Base-by-base conservation (phyloP, 2,113 vertebrate species). In the Cynoglossus semilaevis region DNA sequence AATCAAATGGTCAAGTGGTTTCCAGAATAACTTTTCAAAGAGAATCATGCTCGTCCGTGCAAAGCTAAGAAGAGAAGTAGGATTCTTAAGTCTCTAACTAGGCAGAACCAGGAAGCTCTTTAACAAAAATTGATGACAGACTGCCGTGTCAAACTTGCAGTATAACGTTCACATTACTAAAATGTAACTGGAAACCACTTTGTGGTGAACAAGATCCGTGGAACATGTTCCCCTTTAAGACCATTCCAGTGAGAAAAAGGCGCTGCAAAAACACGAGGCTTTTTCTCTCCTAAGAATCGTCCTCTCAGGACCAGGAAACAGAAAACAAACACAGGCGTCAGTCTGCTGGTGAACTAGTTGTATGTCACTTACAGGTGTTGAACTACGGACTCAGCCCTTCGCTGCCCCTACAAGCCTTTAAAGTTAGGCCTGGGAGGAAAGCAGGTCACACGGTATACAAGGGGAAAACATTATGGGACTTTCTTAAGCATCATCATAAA, bases 341-440 rank as follows among this genome's bases (percentile, higher is more conserved):
- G 94, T 94, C 95, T 93, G 83, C 94, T 82, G 86, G 89, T 93
- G 93, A 96, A 95, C 88, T 93, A 92, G 93, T 93, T 87, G 88
- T 88, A 93, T 92, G 95, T 92, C 94, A 99, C 97, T 99, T 99
- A 99, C 97, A 98, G 97, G 93, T 98, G 94, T 90, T 95, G 95
- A 95, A 94, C 94, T 98, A 98, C 87, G 94, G 96, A 94, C 93
- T 96, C 95, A 92, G 90, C 93, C 92, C 93, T 95, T 96, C 95
- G 94, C 94, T 94, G 94, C 94, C 87, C 94, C 94, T 96, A 96
- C 94, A 96, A 95, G 94, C 95, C 96, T 98, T 96, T 90, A 86
- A 92, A 96, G 94, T 96, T 98, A 99, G 95, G 94, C 93, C 95
- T 99, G 97, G 95, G 96, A 97, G 97, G 96, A 97, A 95, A 98